These are phyloP conservation scores for Lytechinus pictus DNA, from an alignment of 35 echinoderm and acorn worm species.

Conservation along the genomic window DNA sequence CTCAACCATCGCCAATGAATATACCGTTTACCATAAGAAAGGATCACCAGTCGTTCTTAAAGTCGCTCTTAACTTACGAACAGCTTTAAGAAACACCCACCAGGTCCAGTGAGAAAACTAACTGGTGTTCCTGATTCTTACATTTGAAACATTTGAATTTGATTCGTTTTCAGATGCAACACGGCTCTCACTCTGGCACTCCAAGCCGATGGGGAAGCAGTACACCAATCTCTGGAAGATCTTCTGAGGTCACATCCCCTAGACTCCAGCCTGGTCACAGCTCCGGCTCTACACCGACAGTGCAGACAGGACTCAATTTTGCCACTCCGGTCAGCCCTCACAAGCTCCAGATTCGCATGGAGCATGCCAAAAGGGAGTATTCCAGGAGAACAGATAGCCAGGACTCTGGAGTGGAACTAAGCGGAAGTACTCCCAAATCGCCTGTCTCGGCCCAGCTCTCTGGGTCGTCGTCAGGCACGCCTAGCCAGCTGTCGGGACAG, in stretches of 20 bases:
- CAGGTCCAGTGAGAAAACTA: too few species aligned
- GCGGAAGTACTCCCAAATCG: conserved; percentile 61
- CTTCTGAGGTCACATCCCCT: conserved; percentile 78
- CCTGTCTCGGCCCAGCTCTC: conserved; percentile 67
- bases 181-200: conserved; percentile 56
- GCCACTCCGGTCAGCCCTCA: conserved; percentile 87
- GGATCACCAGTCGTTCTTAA: too few species aligned
- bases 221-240: conserved; percentile 87
- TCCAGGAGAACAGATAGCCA: conserved; percentile 66
- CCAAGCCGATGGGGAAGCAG: conserved; percentile 74
- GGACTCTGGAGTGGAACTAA: conserved; percentile 82
- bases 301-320: conserved; percentile 71
- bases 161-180: neutral
- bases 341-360: conserved; percentile 78
- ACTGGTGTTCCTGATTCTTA: neutral
- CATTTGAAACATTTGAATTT: neutral
- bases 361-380: conserved; percentile 70
- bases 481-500: conserved; percentile 35
- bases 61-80: too few species aligned
- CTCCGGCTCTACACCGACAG: conserved; percentile 62
- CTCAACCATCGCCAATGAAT: too few species aligned
- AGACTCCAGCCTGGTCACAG: conserved; percentile 62
- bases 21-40: too few species aligned
- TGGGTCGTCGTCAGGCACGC: conserved; percentile 60
- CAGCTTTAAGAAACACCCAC: too few species aligned